Conservation (phyloP, 2,113 vertebrate species). For the Bubo blakistoni region DNA sequence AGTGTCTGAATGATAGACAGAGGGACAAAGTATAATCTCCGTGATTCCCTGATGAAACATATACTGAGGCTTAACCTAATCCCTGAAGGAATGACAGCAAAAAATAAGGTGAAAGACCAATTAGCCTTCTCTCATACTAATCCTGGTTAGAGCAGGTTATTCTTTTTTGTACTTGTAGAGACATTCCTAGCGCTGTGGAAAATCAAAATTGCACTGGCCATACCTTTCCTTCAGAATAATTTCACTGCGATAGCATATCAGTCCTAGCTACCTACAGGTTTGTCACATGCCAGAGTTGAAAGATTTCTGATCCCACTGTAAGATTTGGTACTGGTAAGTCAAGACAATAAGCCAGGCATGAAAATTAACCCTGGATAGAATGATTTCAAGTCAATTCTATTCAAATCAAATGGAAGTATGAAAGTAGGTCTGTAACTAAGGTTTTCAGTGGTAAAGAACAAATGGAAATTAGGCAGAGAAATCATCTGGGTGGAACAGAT, state of each 20-base stretch:
- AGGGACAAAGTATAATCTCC: conserved; percentile 62
- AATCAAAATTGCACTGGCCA: background rate
- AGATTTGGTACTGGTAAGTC: background rate
- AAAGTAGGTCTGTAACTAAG: background rate
- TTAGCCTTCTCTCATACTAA: conserved; percentile 65
- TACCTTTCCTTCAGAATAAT: background rate
- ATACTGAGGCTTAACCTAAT: conserved; percentile 73
- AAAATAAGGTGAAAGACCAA: conserved; percentile 75
- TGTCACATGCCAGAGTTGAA: background rate
- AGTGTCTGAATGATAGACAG: conserved; percentile 63
- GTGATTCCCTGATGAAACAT: conserved; percentile 68
- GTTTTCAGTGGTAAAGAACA: background rate
- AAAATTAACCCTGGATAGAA: conserved; percentile 7
- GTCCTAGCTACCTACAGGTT: background rate
- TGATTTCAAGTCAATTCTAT: background rate
- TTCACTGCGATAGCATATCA: background rate
- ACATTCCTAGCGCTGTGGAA: background rate
- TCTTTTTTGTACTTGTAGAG: background rate
- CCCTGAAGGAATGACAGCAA: conserved; percentile 66
- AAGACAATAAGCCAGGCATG: background rate
- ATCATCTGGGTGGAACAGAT: background rate
- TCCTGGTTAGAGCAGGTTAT: conserved; percentile 49
- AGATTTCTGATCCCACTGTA: background rate
- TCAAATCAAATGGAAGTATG: background rate
- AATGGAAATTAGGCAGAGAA: conserved; percentile 8